Evolutionary conservation across 2,888 invertebrate species (phyloP), one percentile per base, ranked within the genome.

Genomic region (Synergus umbraculus): DNA sequence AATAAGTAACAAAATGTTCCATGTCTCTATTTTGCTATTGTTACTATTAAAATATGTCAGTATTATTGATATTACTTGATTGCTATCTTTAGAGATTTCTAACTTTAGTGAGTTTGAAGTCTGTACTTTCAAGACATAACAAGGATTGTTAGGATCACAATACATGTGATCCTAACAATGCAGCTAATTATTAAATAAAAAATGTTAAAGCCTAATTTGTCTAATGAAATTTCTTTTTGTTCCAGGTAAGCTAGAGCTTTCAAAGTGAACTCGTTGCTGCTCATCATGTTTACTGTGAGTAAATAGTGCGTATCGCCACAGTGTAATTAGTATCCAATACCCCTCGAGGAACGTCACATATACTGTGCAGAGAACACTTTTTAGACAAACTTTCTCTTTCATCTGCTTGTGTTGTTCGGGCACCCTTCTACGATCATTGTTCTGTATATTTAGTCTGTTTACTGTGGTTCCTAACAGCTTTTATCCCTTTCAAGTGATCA

Each of bases 281-380:
- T 46, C 78, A 84, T 86, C 86, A 85, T 85, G 84, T 88, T 89
- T 87, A 85, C 87, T 85, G 90, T 89, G 88, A 88, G 90, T 89
- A 90, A 91, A 90, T 88, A 88, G 85, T 83, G 86, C 85, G 86
- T 88, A 90, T 88, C 88, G 88, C 84, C 86, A 86, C 83, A 86
- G 87, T 87, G 88, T 90, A 90, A 91, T 90, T 90, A 91, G 87
- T 87, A 87, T 87, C 86, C 87, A 82, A 87, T 88, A 87, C 87
- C 76, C 77, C 76, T 79, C 80, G 79, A 79, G 82, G 77, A 63
- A 13, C 10, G 46, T 46, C 46, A 12, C 46, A 46, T 7, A 46
- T 13, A 46, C 46, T 13, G 13, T 46, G 1, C 13, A 84, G 83
- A 37, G 5, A 85, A 83, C 84, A 84, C 65, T 49, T 58, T 65